phyloP scores from a whole-genome alignment of 2,797 vertebrate genomes.

The Oreochromis grahami region DNA sequence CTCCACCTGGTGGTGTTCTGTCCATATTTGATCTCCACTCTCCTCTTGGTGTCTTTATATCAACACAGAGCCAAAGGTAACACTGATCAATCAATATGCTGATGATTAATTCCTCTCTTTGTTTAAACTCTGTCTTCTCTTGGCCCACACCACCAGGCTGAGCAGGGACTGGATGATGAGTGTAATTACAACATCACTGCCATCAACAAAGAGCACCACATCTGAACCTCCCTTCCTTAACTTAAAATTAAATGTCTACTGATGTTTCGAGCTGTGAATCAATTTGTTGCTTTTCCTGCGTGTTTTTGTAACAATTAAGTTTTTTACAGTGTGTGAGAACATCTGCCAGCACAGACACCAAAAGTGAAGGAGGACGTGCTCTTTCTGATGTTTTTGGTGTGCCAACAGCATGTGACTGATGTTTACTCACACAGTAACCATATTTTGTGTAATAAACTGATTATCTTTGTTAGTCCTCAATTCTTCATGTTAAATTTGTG shows the following conservation, averaged over 20 bases:
- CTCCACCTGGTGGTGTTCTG: neutral
- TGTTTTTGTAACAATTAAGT: accelerated
- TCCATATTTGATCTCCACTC: neutral
- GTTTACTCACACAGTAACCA: accelerated
- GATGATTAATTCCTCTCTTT: neutral
- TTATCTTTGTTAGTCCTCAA: neutral
- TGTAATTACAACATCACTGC: neutral
- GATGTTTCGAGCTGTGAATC: neutral
- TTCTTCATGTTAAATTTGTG: neutral
- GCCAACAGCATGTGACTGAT: accelerated
- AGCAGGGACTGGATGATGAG: neutral
- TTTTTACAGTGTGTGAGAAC: neutral
- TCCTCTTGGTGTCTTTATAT: accelerated
- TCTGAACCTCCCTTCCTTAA: accelerated
- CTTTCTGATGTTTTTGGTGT: accelerated
- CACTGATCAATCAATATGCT: neutral
- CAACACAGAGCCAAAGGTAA: neutral
- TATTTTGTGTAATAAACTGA: accelerated
- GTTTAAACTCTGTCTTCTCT: neutral
- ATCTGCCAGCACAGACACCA: neutral
- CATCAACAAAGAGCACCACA: neutral
- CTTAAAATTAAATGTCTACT: accelerated
- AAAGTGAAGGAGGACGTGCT: accelerated
- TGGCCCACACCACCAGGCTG: neutral
- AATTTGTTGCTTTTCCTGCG: accelerated